phyloP scores from a whole-genome alignment of 1,140 invertebrate species.

The Trissolcus basalis region DNA sequence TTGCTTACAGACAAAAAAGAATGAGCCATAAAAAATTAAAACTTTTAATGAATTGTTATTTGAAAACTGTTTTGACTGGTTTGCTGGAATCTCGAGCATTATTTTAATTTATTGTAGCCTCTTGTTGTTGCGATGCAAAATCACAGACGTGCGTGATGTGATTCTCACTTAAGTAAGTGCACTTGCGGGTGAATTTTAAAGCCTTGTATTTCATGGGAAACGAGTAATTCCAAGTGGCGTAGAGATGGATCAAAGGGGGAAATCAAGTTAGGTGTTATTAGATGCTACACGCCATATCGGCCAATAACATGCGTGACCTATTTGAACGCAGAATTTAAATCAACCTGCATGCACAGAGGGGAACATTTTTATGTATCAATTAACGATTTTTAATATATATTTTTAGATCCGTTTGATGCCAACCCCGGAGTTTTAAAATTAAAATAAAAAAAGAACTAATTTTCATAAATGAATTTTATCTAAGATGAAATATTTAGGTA shows the following conservation, averaged over 20 bases:
- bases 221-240: constrained; percentile 18
- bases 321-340: constrained; percentile 25
- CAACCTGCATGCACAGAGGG: not conserved
- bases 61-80: no score
- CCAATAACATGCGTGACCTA: constrained; percentile 43
- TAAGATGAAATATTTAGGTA: no score
- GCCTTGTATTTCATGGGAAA: constrained; percentile 22
- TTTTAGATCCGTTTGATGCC: no score
- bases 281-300: constrained; percentile 33
- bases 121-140: not conserved
- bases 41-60: no score
- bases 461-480: no score
- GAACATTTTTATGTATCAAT: not conserved
- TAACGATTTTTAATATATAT: not conserved
- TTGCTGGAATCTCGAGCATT: no score
- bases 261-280: constrained; percentile 48
- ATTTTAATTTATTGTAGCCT: no score
- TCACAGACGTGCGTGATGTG: constrained; percentile 2
- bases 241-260: constrained; percentile 37
- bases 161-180: constrained; percentile 5
- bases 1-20: no score
- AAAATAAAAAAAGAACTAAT: no score
- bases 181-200: constrained; percentile 30
- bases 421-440: no score
- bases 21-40: no score